Evolutionary conservation across 2,113 vertebrate genomes (phyloP).

Genomic region (Ondatra zibethicus): DNA sequence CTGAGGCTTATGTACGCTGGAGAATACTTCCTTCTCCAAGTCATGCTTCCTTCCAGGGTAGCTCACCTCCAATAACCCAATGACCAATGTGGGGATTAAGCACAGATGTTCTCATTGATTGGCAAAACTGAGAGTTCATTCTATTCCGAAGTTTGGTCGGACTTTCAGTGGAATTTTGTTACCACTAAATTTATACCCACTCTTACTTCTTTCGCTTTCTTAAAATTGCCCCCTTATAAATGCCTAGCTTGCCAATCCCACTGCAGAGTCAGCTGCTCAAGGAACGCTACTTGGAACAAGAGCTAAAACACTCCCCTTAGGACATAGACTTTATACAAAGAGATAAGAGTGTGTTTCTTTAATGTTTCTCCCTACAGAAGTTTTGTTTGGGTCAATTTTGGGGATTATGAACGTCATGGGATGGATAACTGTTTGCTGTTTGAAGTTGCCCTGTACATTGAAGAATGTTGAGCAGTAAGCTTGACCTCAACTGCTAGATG

Average conservation of each 20-base stretch:
- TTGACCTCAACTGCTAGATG: not conserved
- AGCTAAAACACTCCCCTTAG: not conserved
- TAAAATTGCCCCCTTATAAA: not conserved
- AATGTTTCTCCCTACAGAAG: not conserved
- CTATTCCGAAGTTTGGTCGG: not conserved
- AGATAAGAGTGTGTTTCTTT: not conserved
- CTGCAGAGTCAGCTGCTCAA: not conserved
- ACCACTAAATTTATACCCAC: not conserved
- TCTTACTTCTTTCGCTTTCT: not conserved
- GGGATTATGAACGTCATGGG: not conserved
- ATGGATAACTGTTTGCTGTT: not conserved
- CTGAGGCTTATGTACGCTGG: not conserved
- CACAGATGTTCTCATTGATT: not conserved
- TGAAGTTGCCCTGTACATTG: too few species aligned
- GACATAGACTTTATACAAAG: not conserved
- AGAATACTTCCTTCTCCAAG: not conserved
- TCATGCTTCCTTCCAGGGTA: not conserved
- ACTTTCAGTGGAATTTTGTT: not conserved
- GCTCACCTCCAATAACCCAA: not conserved
- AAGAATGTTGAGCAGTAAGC: not conserved
- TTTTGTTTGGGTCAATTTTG: not conserved
- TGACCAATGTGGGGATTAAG: not conserved
- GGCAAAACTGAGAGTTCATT: not conserved
- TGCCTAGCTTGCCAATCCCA: not conserved
- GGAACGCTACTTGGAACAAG: not conserved